A percentile compares a stretch with the other conserved stretches of the same genome.
Conservation (phyloP, 2,797 vertebrate genomes). For the Amblyraja radiata region DNA sequence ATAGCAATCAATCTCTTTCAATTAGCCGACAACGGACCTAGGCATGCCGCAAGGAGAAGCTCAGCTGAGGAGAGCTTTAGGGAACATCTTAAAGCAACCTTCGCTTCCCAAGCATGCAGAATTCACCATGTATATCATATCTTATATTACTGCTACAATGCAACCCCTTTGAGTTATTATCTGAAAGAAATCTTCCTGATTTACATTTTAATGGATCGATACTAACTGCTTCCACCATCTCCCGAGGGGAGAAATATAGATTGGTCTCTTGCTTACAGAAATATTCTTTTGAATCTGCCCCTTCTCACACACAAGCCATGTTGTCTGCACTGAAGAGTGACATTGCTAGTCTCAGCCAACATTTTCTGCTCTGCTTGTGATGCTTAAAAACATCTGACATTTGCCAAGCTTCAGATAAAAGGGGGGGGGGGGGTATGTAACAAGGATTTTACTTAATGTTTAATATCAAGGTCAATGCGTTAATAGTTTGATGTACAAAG, state of each 20-base stretch:
- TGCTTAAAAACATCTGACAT: not conserved
- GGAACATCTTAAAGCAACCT: not conserved
- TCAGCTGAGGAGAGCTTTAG: not conserved
- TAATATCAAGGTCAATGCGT: not conserved
- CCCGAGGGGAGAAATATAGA: not conserved
- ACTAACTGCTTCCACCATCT: not conserved
- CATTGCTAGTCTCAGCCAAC: not conserved
- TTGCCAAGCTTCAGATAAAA: not conserved
- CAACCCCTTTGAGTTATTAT: not conserved
- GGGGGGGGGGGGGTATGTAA: not conserved
- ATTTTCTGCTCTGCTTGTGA: not conserved
- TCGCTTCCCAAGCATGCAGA: too few species aligned
- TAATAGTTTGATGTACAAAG: not conserved
- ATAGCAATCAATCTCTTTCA: not conserved
- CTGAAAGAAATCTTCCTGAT: conserved; percentile 4
- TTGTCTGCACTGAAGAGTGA: not conserved
- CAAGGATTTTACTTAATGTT: not conserved
- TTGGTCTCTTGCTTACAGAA: not conserved
- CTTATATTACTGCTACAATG: not conserved
- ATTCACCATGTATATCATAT: not conserved
- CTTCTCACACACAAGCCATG: not conserved
- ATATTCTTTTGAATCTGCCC: not conserved
- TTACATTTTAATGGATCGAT: conserved; percentile 3
- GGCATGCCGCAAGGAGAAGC: too few species aligned
- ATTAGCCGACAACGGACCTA: too few species aligned